Evolutionary conservation across 1,140 invertebrate genomes (phyloP).

Genomic region (Nasonia vitripennis): DNA sequence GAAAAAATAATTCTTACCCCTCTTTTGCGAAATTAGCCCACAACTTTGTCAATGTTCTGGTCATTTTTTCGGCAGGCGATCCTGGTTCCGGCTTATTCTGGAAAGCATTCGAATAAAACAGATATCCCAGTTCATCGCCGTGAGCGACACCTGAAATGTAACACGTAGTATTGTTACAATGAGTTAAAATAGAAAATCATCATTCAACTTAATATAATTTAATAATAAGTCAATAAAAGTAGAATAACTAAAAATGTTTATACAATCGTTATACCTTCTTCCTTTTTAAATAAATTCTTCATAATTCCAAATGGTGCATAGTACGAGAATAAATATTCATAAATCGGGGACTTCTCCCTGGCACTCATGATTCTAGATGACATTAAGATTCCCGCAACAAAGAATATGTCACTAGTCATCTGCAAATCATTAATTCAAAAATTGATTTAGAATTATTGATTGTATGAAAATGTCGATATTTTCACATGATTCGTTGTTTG

Average conservation of each 20-base stretch:
- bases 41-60: slow-evolving; percentile 64
- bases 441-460: background rate
- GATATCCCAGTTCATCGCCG: slow-evolving; percentile 82
- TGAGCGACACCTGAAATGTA: slow-evolving; percentile 77
- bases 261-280: slow-evolving; percentile 56
- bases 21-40: slow-evolving; percentile 77
- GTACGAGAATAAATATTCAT: slow-evolving; percentile 67
- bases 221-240: slow-evolving; percentile 5
- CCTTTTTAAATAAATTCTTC: slow-evolving; percentile 61
- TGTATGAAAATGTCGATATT: background rate
- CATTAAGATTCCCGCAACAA: slow-evolving; percentile 56
- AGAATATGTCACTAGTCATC: slow-evolving; percentile 64
- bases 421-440: slow-evolving; percentile 46
- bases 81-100: slow-evolving; percentile 64
- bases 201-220: background rate
- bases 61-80: slow-evolving; percentile 57
- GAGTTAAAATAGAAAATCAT: no score
- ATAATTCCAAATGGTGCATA: slow-evolving; percentile 63
- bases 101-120: slow-evolving; percentile 75
- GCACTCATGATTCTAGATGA: slow-evolving; percentile 60
- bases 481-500: background rate
- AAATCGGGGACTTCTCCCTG: slow-evolving; percentile 64
- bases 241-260: slow-evolving; percentile 21
- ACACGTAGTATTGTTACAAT: background rate
- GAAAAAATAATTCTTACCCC: slow-evolving; percentile 66